Percentiles rank a stretch among this genome's conserved stretches.
phyloP scores from a whole-genome alignment of 2,113 vertebrate genomes.

The Pseudorhombus dupliciocellatus region DNA sequence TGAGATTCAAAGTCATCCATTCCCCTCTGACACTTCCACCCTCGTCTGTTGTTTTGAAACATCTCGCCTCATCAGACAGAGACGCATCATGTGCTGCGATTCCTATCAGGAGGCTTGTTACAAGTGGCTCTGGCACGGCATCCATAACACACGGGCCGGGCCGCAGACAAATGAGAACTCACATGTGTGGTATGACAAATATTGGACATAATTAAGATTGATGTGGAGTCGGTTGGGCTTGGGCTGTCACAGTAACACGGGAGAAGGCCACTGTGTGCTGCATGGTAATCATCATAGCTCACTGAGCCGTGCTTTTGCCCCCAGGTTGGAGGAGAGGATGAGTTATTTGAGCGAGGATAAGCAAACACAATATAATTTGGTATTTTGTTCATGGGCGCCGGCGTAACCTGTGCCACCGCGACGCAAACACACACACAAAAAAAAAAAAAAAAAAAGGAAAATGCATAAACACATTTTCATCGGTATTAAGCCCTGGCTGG shows the following conservation, averaged over 20 bases:
- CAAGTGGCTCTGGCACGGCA: not conserved
- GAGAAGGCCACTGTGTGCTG: slow-evolving; percentile 21
- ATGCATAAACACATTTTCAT: not conserved
- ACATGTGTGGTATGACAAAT: slow-evolving; percentile 42
- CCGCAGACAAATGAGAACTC: slow-evolving; percentile 36
- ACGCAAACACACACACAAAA: no score
- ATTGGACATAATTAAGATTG: slow-evolving; percentile 46
- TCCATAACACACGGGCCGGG: not conserved
- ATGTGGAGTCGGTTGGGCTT: slow-evolving; percentile 32
- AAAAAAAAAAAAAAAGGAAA: slow-evolving; percentile 19
- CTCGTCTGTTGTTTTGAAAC: not conserved
- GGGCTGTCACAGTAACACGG: slow-evolving; percentile 28
- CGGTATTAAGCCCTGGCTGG: not conserved
- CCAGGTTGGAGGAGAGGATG: slow-evolving; percentile 2
- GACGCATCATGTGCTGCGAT: not conserved
- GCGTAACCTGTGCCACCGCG: not conserved
- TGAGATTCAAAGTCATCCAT: not conserved
- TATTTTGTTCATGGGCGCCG: slow-evolving; percentile 2
- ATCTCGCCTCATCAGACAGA: not conserved
- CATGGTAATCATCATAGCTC: slow-evolving; percentile 44
- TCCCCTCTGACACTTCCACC: not conserved
- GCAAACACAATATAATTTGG: slow-evolving; percentile 1
- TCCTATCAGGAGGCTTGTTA: slow-evolving; percentile 1
- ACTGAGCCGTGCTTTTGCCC: slow-evolving; percentile 29
- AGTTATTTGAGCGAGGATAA: slow-evolving; percentile 17